Evolutionary conservation across 2,888 invertebrate genomes (phyloP).

Genomic region (Dynastes maya): DNA sequence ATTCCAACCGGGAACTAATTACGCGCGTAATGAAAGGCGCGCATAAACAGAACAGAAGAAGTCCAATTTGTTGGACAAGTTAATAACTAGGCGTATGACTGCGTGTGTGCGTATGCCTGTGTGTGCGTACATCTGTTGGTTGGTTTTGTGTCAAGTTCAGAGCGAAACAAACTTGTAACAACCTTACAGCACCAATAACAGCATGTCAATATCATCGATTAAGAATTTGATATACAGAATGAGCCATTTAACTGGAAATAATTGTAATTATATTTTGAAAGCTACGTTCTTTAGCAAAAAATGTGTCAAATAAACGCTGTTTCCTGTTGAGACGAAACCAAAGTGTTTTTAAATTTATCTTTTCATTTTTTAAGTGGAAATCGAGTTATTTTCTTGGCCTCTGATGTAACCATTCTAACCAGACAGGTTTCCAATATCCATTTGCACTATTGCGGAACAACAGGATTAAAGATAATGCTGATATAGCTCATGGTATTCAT

Average conservation of each 20-base stretch:
- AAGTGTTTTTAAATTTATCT: too few relatives aligned
- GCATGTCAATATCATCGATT: constrained; percentile 19
- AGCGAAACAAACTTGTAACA: not conserved
- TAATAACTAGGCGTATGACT: constrained; percentile 5
- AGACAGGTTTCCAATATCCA: too few relatives aligned
- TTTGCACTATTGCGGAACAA: too few relatives aligned
- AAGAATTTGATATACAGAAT: not conserved
- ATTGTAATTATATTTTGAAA: too few relatives aligned
- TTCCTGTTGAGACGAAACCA: too few relatives aligned
- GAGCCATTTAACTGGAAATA: not conserved
- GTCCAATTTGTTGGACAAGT: constrained; percentile 35
- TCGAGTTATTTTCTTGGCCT: too few relatives aligned
- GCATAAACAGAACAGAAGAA: constrained; percentile 28
- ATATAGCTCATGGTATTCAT: too few relatives aligned
- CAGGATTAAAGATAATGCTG: too few relatives aligned
- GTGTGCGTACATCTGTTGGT: not conserved
- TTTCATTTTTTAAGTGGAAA: too few relatives aligned
- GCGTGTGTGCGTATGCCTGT: not conserved
- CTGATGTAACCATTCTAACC: too few relatives aligned
- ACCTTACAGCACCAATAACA: not conserved
- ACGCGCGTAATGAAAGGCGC: constrained; percentile 35
- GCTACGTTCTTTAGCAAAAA: too few relatives aligned
- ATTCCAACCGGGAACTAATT: constrained; percentile 36
- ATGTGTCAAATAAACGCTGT: too few relatives aligned
- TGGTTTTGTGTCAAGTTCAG: constrained; percentile 21